Conservation (phyloP, 2,797 vertebrate species). For the Gambusia yucatana region DNA sequence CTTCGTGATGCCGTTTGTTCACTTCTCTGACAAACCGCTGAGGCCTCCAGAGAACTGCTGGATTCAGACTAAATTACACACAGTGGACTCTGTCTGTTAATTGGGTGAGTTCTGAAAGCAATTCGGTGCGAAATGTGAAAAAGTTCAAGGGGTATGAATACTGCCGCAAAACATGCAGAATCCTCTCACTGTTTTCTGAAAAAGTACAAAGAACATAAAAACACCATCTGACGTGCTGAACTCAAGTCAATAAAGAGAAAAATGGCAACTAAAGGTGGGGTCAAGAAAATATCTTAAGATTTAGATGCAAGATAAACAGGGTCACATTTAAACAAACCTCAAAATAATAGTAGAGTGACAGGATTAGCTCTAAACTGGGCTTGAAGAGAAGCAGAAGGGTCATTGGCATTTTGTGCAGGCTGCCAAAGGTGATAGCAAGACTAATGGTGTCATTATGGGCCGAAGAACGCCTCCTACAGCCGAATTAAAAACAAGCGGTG, state of each 20-base stretch:
- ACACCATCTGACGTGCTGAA: not conserved
- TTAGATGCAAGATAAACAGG: not conserved
- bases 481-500: constrained; percentile 82
- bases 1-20: not conserved
- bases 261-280: not conserved
- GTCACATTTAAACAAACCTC: not conserved
- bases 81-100: not conserved
- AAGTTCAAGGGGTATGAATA: not conserved
- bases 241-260: not conserved
- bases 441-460: constrained; percentile 77
- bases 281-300: constrained; percentile 12
- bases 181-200: not conserved
- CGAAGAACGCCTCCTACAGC: constrained; percentile 70
- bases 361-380: constrained; percentile 50
- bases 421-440: constrained; percentile 72
- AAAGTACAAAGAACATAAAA: not conserved
- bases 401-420: constrained; percentile 62
- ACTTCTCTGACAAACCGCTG: not conserved
- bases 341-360: not conserved
- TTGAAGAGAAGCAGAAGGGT: constrained; percentile 31
- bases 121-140: no score
- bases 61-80: not conserved
- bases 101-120: not conserved
- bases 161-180: not conserved
- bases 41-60: not conserved